phyloP scores from a whole-genome alignment of 2,888 invertebrate species.

The Labia minor region DNA sequence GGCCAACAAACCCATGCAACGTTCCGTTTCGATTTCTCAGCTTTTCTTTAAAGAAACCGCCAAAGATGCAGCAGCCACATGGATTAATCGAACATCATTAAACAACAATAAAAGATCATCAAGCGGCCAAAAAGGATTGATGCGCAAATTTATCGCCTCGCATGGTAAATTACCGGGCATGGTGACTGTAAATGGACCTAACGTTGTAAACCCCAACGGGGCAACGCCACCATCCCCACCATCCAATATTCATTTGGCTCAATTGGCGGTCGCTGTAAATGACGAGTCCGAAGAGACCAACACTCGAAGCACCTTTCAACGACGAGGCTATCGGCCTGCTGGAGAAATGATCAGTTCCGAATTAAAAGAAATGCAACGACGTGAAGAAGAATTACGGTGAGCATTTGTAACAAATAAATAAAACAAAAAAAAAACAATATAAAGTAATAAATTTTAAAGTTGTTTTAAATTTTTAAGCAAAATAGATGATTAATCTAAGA shows the following conservation, averaged over 20 bases:
- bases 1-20: conserved; percentile 21
- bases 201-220: not conserved
- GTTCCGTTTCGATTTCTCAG: conserved; percentile 18
- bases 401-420: conserved; percentile 21
- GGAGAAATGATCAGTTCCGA: conserved; percentile 83
- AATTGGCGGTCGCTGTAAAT: conserved; percentile 34
- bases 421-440: no score
- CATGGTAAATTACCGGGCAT: conserved; percentile 48
- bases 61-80: conserved; percentile 14
- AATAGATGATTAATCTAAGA: no score
- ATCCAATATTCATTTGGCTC: conserved; percentile 32
- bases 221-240: conserved; percentile 25
- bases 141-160: conserved; percentile 75
- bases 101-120: not conserved
- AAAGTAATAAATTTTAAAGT: no score
- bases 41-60: conserved; percentile 21
- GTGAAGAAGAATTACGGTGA: conserved; percentile 67
- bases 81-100: not conserved
- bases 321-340: conserved; percentile 71
- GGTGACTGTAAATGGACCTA: not conserved
- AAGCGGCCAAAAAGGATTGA: conserved; percentile 58
- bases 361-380: conserved; percentile 68
- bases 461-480: no score
- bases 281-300: conserved; percentile 42
- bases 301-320: conserved; percentile 40